Evolutionary conservation across 2,888 invertebrate species (phyloP), one percentile per base, ranked within the genome.

Genomic region (Dryobota labecula): DNA sequence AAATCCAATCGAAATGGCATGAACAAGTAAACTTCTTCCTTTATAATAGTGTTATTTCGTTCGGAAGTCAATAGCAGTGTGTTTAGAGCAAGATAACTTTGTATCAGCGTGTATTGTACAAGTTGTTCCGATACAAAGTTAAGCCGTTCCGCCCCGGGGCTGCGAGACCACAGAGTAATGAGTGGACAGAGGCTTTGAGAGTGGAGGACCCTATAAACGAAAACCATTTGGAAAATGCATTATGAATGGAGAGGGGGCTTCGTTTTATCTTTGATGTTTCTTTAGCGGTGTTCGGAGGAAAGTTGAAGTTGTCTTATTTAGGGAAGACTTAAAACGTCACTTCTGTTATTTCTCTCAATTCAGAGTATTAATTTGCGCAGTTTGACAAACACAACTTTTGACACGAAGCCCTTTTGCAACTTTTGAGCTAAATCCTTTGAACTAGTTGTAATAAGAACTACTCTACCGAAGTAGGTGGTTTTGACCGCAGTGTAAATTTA

Each of bases 11-110:
- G 49, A 36, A 71, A 68, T 58, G 33, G 56, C 36, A 54, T 30
- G 60, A 60, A 79, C 60, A 58, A 71, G 36, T 63, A 66, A 79
- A 72, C 27, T 72, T 65, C 18, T 53, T 56, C 56, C 51, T 76
- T 76, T 72, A 64, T 80, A 74, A 80, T 63, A 76, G 67, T 73
- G 67, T 70, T 73, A 62, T 80, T 78, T 67, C 24, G 73, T 72
- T 61, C 36, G 57, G 65, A 70, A 74, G 78, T 78, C 81, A 71
- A 83, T 80, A 75, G 53, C 56, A 64, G 66, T 70, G 58, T 78
- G 77, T 78, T 77, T 76, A 72, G 79, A 70, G 64, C 27, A 66
- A 58, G 80, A 69, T 73, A 83, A 84, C 72, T 83, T 83, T 78
- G 75, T 83, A 77, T 68, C 78, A 54, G 71, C 71, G 71, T 56